phyloP scores from a whole-genome alignment of 92 coral and sea anemone genomes.

The Bergia puertoricense region DNA sequence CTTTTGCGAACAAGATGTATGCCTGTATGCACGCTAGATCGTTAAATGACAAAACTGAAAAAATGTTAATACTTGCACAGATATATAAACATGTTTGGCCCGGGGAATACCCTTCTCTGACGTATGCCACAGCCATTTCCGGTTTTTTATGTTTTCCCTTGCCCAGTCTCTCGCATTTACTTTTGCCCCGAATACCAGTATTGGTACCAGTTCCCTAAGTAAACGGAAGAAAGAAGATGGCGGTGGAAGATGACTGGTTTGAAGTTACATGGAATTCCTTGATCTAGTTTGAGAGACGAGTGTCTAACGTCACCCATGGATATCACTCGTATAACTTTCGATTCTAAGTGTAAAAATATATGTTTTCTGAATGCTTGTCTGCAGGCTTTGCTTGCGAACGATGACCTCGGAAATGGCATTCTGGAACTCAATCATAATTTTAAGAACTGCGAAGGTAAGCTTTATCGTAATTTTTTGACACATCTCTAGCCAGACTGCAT shows the following conservation, averaged over 20 bases:
- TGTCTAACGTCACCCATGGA: conserved; percentile 1
- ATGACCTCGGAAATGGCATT: not conserved
- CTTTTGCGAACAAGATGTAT: too few species aligned
- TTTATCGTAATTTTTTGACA: too few species aligned
- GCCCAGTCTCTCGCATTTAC: too few species aligned
- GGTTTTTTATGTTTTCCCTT: too few species aligned
- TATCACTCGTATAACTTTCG: conserved; percentile 1
- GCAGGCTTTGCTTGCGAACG: conserved; percentile 18
- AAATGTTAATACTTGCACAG: too few species aligned
- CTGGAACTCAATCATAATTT: not conserved
- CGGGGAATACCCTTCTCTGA: too few species aligned
- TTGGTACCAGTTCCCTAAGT: too few species aligned
- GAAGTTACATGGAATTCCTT: not conserved
- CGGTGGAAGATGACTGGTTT: not conserved
- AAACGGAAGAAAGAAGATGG: not conserved
- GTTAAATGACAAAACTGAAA: too few species aligned
- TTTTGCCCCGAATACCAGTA: too few species aligned
- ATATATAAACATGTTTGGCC: too few species aligned
- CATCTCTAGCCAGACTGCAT: not conserved
- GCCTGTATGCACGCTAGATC: too few species aligned
- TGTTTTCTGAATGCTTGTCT: conserved; percentile 15
- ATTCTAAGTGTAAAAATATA: not conserved
- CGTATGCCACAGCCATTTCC: too few species aligned
- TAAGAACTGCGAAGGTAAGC: conserved; percentile 12
- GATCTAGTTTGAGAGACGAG: not conserved